A percentile compares a stretch with the other conserved stretches of the same genome.
Evolutionary conservation across 1,140 invertebrate species (phyloP).

Genomic region (Heliconius congener): DNA sequence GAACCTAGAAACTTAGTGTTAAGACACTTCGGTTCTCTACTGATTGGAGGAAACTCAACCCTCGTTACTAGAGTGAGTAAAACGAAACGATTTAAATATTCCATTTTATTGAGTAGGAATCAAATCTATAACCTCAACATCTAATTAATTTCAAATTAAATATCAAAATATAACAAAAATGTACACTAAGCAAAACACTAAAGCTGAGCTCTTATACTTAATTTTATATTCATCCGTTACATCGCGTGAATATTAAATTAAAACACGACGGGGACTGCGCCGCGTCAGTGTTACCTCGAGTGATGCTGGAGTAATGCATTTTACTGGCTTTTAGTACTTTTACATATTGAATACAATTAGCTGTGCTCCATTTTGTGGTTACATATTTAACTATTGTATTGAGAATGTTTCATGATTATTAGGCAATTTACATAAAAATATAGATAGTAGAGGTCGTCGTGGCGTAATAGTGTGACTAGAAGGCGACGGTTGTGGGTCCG

Average conservation of each 20-base stretch:
- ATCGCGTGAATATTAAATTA: constrained; percentile 29
- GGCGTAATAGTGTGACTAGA: too few relatives aligned
- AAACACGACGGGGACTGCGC: constrained; percentile 19
- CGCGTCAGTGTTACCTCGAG: constrained; percentile 9
- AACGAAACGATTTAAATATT: neutral
- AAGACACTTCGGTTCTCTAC: too few relatives aligned
- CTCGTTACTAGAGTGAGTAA: too few relatives aligned
- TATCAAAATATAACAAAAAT: neutral
- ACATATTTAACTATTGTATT: too few relatives aligned
- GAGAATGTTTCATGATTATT: too few relatives aligned
- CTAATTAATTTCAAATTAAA: neutral
- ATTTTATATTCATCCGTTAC: constrained; percentile 26
- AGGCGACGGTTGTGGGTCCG: too few relatives aligned
- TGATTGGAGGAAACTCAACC: neutral
- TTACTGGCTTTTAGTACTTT: neutral
- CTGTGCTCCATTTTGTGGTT: neutral
- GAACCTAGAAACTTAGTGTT: too few relatives aligned
- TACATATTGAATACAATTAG: neutral
- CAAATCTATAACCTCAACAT: neutral
- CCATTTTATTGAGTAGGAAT: neutral
- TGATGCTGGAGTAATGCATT: neutral
- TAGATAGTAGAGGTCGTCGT: too few relatives aligned
- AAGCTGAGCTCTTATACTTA: constrained; percentile 5
- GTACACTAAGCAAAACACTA: neutral
- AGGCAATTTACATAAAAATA: too few relatives aligned